These are phyloP conservation scores for Caenorhabditis sp. DNA, from an alignment of 2,888 invertebrate species.

Conservation along the genomic window DNA sequence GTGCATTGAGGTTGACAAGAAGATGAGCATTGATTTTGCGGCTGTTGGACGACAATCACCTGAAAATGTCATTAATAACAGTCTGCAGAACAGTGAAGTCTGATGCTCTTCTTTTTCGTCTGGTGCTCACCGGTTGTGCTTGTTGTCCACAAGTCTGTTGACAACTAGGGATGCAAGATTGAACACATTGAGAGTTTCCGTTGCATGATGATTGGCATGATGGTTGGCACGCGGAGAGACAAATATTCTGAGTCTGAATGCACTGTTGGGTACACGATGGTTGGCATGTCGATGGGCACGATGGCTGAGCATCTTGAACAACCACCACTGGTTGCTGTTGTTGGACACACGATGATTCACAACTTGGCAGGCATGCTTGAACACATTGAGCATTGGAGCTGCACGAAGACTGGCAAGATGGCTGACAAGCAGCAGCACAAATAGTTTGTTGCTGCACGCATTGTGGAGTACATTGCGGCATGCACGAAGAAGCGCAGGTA, in stretches of 20 bases:
- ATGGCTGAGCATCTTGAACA: conserved; percentile 50
- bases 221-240: conserved; percentile 74
- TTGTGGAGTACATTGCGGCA: conserved; percentile 73
- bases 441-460: conserved; percentile 77
- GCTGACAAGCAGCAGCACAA: conserved; percentile 75
- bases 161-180: conserved; percentile 77
- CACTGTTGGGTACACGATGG: conserved; percentile 74
- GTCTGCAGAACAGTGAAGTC: background rate
- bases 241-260: conserved; percentile 74
- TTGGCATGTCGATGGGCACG: conserved; percentile 61
- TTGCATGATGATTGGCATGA: conserved; percentile 74
- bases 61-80: no score
- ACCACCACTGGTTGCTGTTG: conserved; percentile 64
- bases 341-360: conserved; percentile 76
- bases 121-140: conserved; percentile 37
- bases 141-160: conserved; percentile 76
- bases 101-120: background rate
- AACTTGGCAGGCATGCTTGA: conserved; percentile 77
- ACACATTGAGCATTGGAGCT: conserved; percentile 78
- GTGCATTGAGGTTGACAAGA: conserved; percentile 69
- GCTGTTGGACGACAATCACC: conserved; percentile 67
- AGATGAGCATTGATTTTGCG: conserved; percentile 56
- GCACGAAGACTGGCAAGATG: conserved; percentile 74
- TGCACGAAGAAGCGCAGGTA: conserved; percentile 64
- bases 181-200: conserved; percentile 77